Conservation (phyloP, 23 tunicate genomes). For the Trididemnum clinides region DNA sequence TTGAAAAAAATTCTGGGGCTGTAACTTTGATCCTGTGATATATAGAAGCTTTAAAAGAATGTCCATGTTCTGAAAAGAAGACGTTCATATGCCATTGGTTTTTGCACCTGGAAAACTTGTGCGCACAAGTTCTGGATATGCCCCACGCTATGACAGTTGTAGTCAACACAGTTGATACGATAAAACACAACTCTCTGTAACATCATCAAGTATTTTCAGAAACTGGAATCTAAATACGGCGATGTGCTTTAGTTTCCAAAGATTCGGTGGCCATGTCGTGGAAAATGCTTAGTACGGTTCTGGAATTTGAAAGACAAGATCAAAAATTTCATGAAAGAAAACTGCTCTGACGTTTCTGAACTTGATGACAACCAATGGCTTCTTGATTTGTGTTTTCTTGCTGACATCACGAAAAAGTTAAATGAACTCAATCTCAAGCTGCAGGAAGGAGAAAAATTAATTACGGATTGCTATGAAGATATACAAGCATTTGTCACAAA, state of each 20-base stretch:
- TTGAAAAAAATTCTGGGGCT: conserved; percentile 36
- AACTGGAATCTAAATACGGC: neutral
- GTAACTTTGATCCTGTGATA: conserved; percentile 48
- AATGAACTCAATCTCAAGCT: neutral
- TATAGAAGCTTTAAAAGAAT: neutral
- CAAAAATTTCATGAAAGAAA: conserved; percentile 4
- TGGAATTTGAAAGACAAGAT: too few relatives aligned
- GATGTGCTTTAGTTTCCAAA: conserved; percentile 1
- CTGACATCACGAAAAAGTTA: too few relatives aligned
- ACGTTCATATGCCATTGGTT: conserved; percentile 46
- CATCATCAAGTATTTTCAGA: neutral
- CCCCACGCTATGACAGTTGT: conserved; percentile 12
- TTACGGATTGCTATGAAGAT: too few relatives aligned
- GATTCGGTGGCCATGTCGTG: conserved; percentile 5
- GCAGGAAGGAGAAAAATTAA: neutral
- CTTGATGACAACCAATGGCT: neutral
- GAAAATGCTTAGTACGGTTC: conserved; percentile 10
- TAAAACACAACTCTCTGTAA: conserved; percentile 8
- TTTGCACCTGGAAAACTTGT: conserved; percentile 16
- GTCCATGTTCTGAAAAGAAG: conserved; percentile 7
- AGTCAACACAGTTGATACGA: neutral
- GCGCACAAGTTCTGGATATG: conserved; percentile 17
- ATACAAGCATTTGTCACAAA: too few relatives aligned
- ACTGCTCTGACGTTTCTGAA: neutral
- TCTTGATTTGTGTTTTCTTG: neutral